phyloP scores from a whole-genome alignment of 2,888 invertebrate genomes.

The Pammene aurita region DNA sequence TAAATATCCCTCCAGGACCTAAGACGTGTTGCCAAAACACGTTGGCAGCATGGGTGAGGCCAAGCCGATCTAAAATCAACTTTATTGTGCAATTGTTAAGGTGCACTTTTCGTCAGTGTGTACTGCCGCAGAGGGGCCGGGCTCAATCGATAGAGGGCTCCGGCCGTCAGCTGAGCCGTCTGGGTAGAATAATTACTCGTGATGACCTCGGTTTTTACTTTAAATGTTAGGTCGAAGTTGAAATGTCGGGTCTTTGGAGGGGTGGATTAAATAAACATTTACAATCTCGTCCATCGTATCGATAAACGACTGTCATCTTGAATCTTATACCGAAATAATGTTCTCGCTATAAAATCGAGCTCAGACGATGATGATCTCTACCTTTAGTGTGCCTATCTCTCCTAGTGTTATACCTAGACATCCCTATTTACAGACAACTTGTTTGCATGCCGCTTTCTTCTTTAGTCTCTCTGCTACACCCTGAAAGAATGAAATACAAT shows the following conservation, averaged over 20 bases:
- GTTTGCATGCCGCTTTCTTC: no score
- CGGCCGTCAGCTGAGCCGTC: conserved; percentile 50
- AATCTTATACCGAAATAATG: no score
- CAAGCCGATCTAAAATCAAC: conserved; percentile 1
- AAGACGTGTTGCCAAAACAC: conserved; percentile 34
- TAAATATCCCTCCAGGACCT: conserved; percentile 25
- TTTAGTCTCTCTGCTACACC: no score
- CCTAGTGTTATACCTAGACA: no score
- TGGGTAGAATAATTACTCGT: conserved; percentile 48
- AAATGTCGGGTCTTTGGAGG: background rate
- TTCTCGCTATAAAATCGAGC: no score
- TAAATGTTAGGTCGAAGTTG: conserved; percentile 6
- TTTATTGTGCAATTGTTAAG: background rate
- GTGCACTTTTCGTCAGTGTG: conserved; percentile 31
- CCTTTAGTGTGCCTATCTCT: no score
- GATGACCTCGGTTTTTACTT: conserved; percentile 17
- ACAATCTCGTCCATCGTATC: no score
- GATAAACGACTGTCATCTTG: no score
- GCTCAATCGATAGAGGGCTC: conserved; percentile 50
- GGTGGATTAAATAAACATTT: background rate
- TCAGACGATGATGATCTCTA: no score
- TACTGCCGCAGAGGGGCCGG: conserved; percentile 40
- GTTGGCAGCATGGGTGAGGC: background rate
- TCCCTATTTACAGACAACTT: no score
- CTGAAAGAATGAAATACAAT: no score